A percentile compares a stretch with the other conserved stretches of the same genome.
phyloP scores from a whole-genome alignment of 1,140 invertebrate species.

The Drosophila sulfurigaster region DNA sequence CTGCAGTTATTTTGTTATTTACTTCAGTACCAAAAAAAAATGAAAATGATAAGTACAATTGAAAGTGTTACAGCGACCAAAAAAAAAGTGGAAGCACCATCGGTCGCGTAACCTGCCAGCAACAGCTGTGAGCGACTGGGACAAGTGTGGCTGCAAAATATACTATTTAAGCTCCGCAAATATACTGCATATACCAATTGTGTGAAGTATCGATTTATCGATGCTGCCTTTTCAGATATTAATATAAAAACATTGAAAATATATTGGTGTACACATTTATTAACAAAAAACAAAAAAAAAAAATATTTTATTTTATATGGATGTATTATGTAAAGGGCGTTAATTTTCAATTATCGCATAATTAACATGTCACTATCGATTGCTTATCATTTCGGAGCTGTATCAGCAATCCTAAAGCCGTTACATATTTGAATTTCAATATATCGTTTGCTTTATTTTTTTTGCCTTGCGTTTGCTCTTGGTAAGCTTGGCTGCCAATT shows the following conservation, averaged over 20 bases:
- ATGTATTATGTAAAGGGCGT: not conserved
- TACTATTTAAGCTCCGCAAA: no score
- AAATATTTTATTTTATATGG: not conserved
- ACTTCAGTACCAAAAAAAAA: constrained; percentile 20
- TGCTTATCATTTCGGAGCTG: not conserved
- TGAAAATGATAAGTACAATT: no score
- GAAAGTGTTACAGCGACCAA: constrained; percentile 11
- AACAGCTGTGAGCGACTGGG: constrained; percentile 33
- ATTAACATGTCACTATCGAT: not conserved
- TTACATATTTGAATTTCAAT: constrained; percentile 5
- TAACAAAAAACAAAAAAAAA: not conserved
- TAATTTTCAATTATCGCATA: not conserved
- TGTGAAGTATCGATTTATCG: constrained; percentile 14
- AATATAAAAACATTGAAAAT: not conserved
- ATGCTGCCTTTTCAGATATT: not conserved
- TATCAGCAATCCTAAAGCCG: not conserved
- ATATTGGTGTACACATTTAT: not conserved
- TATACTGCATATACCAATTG: not conserved
- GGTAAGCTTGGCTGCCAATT: not conserved
- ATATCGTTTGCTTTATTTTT: constrained; percentile 1
- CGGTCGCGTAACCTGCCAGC: constrained; percentile 71
- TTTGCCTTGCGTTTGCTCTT: constrained; percentile 28
- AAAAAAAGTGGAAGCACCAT: constrained; percentile 30
- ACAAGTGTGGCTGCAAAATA: not conserved
- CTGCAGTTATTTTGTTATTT: constrained; percentile 33